These are phyloP conservation scores for Drosophila sp. DNA, from an alignment of 1,140 invertebrate species.

Conservation along the genomic window DNA sequence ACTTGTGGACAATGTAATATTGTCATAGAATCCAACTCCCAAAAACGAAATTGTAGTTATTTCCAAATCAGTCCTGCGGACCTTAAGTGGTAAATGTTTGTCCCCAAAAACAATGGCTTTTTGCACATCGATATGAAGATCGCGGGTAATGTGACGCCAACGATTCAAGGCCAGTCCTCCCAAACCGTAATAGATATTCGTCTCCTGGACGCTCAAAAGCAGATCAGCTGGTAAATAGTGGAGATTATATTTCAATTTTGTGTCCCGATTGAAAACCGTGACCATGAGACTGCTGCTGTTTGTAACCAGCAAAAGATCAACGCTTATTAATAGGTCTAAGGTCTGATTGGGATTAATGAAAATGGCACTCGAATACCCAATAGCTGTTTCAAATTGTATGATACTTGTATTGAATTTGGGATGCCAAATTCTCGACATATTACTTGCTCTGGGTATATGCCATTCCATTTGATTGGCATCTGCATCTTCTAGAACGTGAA, in stretches of 20 bases:
- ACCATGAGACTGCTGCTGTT: conserved; percentile 93
- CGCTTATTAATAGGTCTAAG: conserved; percentile 89
- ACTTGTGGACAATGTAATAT: conserved; percentile 91
- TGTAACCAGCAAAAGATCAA: conserved; percentile 88
- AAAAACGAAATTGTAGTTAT: conserved; percentile 76
- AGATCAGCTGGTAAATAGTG: conserved; percentile 92
- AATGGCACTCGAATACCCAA: conserved; percentile 88
- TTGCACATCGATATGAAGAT: conserved; percentile 95
- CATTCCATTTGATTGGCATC: conserved; percentile 87
- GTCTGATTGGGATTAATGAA: conserved; percentile 88
- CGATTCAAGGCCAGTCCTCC: conserved; percentile 86
- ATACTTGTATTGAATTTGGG: conserved; percentile 85
- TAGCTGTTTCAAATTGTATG: conserved; percentile 89
- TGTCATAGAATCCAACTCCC: conserved; percentile 91
- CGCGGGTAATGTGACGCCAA: conserved; percentile 93
- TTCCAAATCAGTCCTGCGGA: conserved; percentile 91
- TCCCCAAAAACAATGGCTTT: conserved; percentile 90
- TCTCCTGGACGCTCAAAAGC: conserved; percentile 89
- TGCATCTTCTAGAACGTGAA: conserved; percentile 89
- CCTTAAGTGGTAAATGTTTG: conserved; percentile 86
- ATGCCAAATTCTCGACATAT: conserved; percentile 86
- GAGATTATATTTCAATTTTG: conserved; percentile 89
- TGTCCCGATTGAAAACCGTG: conserved; percentile 90
- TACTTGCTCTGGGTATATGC: conserved; percentile 87
- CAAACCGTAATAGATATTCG: conserved; percentile 94